phyloP scores from a whole-genome alignment of 64 coral and sea anemone genomes.

The Porites australiensis region DNA sequence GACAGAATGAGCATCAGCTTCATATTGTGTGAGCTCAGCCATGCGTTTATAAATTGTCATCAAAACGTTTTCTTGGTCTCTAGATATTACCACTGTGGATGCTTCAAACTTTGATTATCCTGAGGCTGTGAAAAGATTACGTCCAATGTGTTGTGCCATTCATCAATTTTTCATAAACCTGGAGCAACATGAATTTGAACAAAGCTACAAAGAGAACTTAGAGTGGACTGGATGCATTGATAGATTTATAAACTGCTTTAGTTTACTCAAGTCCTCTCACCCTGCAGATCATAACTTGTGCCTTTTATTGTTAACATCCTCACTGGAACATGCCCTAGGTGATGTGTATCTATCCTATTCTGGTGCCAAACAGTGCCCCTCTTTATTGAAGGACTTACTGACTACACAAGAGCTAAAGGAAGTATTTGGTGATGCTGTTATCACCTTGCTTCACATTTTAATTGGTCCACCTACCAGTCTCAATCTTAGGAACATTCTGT shows the following conservation, averaged over 20 bases:
- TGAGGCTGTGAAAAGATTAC: conserved; percentile 42
- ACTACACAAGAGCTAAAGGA: conserved; percentile 49
- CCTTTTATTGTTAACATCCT: conserved; percentile 75
- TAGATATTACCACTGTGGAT: conserved; percentile 11
- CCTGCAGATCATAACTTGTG: conserved; percentile 49
- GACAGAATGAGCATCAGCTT: no score
- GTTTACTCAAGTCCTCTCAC: conserved; percentile 57
- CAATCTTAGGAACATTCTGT: conserved; percentile 94
- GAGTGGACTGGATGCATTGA: conserved; percentile 70
- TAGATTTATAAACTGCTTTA: conserved; percentile 68
- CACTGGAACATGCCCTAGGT: conserved; percentile 83
- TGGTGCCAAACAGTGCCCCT: conserved; percentile 48
- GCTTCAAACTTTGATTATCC: conserved; percentile 38
- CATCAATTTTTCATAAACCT: conserved; percentile 50
- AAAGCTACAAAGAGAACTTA: conserved; percentile 39
- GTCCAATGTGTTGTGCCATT: conserved; percentile 54
- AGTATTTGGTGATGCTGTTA: conserved; percentile 64
- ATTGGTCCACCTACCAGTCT: conserved; percentile 83
- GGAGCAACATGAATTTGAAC: conserved; percentile 59
- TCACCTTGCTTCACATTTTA: conserved; percentile 60
- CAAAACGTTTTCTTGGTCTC: background rate
- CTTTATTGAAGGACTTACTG: conserved; percentile 85
- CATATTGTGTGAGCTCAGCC: no score
- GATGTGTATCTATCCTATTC: conserved; percentile 73
- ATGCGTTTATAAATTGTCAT: no score